Evolutionary conservation across 2,113 vertebrate genomes (phyloP).

Genomic region (Bufo gargarizans): DNA sequence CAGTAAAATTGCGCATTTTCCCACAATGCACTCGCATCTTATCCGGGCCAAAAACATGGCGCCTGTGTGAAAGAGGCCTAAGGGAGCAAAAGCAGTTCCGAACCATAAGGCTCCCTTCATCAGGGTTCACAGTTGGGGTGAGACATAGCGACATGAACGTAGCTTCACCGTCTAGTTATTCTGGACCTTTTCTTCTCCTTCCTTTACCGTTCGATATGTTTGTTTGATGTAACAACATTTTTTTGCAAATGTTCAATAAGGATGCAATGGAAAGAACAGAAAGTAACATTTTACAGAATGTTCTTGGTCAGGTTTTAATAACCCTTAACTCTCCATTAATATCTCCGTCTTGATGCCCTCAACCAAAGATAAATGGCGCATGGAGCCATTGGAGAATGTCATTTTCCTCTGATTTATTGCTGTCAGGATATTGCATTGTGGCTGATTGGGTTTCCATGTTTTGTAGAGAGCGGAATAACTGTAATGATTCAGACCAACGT

Average conservation of each 20-base stretch:
- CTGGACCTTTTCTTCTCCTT: no score
- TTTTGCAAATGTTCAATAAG: neutral
- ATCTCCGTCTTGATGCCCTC: conserved; percentile 3
- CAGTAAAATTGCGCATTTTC: no score
- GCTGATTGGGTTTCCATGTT: conserved; percentile 61
- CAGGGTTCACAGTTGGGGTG: no score
- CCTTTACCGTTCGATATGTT: no score
- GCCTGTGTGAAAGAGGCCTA: no score
- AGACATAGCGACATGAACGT: no score
- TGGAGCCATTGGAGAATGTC: conserved; percentile 22
- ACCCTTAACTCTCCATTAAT: conserved; percentile 11
- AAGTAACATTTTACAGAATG: neutral
- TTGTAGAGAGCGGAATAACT: conserved; percentile 77
- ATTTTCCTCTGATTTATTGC: conserved; percentile 43
- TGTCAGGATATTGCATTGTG: conserved; percentile 18
- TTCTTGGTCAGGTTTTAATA: neutral
- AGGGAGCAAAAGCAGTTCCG: no score
- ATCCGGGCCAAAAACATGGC: no score
- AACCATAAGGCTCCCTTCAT: no score
- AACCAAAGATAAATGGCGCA: conserved; percentile 18
- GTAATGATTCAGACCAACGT: conserved; percentile 76
- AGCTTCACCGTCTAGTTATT: no score
- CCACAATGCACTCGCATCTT: no score
- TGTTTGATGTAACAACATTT: neutral
- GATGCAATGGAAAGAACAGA: neutral